These are phyloP conservation scores for Antennarius maculatus DNA, from an alignment of 2,797 vertebrate species.

Conservation along the genomic window DNA sequence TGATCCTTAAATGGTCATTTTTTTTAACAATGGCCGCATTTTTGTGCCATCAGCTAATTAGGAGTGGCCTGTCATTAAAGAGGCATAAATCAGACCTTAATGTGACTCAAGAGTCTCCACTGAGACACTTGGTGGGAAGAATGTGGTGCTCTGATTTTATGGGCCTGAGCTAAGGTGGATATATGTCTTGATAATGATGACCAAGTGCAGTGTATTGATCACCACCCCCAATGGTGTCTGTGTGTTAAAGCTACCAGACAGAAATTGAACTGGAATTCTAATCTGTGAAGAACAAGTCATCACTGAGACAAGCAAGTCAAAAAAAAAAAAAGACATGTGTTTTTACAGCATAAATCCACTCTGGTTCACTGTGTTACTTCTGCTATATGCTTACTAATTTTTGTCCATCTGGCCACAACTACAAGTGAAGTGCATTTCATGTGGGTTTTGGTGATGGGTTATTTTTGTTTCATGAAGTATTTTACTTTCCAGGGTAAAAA, in stretches of 20 bases:
- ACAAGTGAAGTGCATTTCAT: conserved; percentile 15
- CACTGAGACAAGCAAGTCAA: conserved; percentile 46
- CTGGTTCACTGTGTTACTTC: conserved; percentile 60
- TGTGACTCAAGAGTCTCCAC: conserved; percentile 69
- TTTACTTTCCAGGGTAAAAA: conserved; percentile 8
- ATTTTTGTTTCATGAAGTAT: conserved; percentile 10
- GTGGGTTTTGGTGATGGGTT: conserved; percentile 23
- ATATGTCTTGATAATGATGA: conserved; percentile 81
- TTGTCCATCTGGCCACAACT: conserved; percentile 39
- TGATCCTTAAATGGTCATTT: conserved; percentile 48
- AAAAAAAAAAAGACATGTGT: conserved; percentile 68
- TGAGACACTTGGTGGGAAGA: conserved; percentile 68
- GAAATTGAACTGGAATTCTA: conserved; percentile 72
- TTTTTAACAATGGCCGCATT: conserved; percentile 49
- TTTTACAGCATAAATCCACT: conserved; percentile 60
- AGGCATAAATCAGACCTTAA: conserved; percentile 76
- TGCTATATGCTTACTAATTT: conserved; percentile 46
- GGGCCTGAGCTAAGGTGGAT: conserved; percentile 70
- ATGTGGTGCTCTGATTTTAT: conserved; percentile 77
- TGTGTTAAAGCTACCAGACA: conserved; percentile 67
- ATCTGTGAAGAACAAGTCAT: conserved; percentile 42
- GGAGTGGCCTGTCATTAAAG: conserved; percentile 75
- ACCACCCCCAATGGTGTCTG: conserved; percentile 72
- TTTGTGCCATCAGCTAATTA: conserved; percentile 78
- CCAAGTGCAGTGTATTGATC: conserved; percentile 79